These are phyloP conservation scores for Anadara kagoshimensis DNA, from an alignment of 1,140 invertebrate genomes.

Conservation along the genomic window DNA sequence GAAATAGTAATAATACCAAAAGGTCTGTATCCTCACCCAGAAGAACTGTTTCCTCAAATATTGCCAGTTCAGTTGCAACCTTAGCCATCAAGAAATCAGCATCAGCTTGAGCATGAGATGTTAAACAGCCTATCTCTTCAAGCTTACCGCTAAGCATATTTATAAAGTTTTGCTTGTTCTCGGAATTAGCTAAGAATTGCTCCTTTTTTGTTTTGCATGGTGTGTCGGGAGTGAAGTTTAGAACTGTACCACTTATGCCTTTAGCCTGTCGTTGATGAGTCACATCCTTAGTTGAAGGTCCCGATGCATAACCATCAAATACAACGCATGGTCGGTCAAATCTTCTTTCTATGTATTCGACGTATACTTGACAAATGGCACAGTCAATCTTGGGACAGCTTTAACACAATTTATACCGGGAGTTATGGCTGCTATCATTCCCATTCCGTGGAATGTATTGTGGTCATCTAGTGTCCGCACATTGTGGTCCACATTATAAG, in stretches of 20 bases:
- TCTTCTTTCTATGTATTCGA: slow-evolving; percentile 3
- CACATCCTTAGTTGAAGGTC: slow-evolving; percentile 23
- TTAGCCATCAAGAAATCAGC: slow-evolving; percentile 26
- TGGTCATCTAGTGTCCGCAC: slow-evolving; percentile 32
- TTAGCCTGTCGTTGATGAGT: slow-evolving; percentile 20
- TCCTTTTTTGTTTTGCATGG: slow-evolving; percentile 15
- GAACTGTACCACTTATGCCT: background rate
- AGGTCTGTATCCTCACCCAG: slow-evolving; percentile 29
- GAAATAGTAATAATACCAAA: slow-evolving; percentile 19
- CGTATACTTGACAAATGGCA: slow-evolving; percentile 21
- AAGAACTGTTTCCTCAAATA: background rate
- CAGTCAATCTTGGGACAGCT: slow-evolving; percentile 22
- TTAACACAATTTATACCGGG: slow-evolving; percentile 12
- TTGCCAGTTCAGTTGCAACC: slow-evolving; percentile 7
- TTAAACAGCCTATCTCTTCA: background rate
- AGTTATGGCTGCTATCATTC: slow-evolving; percentile 48
- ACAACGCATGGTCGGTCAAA: slow-evolving; percentile 4
- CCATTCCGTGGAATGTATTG: slow-evolving; percentile 52
- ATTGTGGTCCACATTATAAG: slow-evolving; percentile 56
- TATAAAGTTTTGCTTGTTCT: slow-evolving; percentile 29
- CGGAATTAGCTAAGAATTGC: slow-evolving; percentile 4
- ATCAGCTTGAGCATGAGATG: slow-evolving; percentile 10
- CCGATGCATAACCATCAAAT: slow-evolving; percentile 22
- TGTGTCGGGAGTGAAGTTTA: slow-evolving; percentile 10
- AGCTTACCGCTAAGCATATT: background rate